These are phyloP conservation scores for Nomada goodeniana DNA, from an alignment of 2,888 invertebrate genomes.

Conservation along the genomic window DNA sequence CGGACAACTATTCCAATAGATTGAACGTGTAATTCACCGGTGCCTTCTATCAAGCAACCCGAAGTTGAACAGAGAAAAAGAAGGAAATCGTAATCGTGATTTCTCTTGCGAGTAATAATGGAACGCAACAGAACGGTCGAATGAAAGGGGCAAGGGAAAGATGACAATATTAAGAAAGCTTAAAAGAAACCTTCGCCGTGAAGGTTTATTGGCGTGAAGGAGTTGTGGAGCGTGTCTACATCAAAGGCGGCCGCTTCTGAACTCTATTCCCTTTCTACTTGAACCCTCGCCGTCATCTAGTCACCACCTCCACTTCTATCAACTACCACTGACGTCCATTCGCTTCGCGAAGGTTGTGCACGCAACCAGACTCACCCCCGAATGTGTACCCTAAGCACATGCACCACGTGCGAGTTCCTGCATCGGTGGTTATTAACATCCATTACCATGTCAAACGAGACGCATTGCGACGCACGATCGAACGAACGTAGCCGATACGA, in stretches of 20 bases:
- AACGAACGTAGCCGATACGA: neutral
- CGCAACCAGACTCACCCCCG: conserved; percentile 59
- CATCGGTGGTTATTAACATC: conserved; percentile 66
- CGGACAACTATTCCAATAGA: neutral
- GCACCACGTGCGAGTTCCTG: conserved; percentile 43
- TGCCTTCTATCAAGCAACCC: neutral
- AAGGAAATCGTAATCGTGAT: neutral
- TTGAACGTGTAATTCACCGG: neutral
- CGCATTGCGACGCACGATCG: conserved; percentile 58
- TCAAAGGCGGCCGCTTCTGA: conserved; percentile 81
- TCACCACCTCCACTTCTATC: conserved; percentile 58
- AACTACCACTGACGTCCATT: conserved; percentile 58
- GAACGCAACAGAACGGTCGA: conserved; percentile 8
- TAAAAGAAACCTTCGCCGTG: conserved; percentile 81
- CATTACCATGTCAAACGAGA: conserved; percentile 70
- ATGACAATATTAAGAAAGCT: conserved; percentile 81
- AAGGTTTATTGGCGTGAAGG: conserved; percentile 84
- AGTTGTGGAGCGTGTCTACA: conserved; percentile 82
- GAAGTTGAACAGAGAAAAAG: neutral
- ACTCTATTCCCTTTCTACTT: conserved; percentile 68
- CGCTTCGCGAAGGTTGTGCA: conserved; percentile 59
- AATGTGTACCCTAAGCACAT: conserved; percentile 37
- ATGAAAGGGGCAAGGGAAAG: conserved; percentile 69
- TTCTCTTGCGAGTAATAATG: conserved; percentile 33
- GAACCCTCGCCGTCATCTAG: conserved; percentile 55